Percentiles rank a stretch among this genome's conserved stretches.
Conservation (phyloP, 2,888 invertebrate genomes). For the Tinea pellionella region DNA sequence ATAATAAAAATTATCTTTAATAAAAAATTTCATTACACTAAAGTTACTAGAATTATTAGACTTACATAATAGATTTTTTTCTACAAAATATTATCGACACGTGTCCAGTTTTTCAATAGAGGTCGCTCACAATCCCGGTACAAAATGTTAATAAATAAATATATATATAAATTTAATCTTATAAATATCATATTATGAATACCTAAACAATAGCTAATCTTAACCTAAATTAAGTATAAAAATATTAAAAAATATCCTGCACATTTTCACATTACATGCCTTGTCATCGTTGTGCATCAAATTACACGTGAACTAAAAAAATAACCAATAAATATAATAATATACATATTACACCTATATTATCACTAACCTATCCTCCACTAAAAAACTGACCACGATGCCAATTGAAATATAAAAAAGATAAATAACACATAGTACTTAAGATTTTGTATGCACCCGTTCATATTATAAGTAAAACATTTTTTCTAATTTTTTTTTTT, state of each 20-base stretch:
- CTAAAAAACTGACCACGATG: slow-evolving; percentile 58
- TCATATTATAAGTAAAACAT: slow-evolving; percentile 60
- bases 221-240: slow-evolving; percentile 69
- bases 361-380: slow-evolving; percentile 29
- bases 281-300: slow-evolving; percentile 55
- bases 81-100: slow-evolving; percentile 67
- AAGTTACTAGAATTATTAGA: slow-evolving; percentile 51
- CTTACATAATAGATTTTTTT: slow-evolving; percentile 67
- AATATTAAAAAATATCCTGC: slow-evolving; percentile 69
- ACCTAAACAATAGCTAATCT: slow-evolving; percentile 40
- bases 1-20: slow-evolving; percentile 66
- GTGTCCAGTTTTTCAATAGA: slow-evolving; percentile 64
- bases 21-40: slow-evolving; percentile 68
- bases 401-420: slow-evolving; percentile 68
- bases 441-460: slow-evolving; percentile 67
- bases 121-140: slow-evolving; percentile 41
- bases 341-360: neutral
- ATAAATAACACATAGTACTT: slow-evolving; percentile 66
- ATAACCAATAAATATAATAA: neutral
- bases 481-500: slow-evolving; percentile 58
- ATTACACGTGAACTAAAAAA: neutral
- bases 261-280: slow-evolving; percentile 51
- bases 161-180: slow-evolving; percentile 47
- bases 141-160: slow-evolving; percentile 50
- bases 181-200: slow-evolving; percentile 46